phyloP scores from a whole-genome alignment of 2,113 vertebrate species.

The Equus przewalskii region DNA sequence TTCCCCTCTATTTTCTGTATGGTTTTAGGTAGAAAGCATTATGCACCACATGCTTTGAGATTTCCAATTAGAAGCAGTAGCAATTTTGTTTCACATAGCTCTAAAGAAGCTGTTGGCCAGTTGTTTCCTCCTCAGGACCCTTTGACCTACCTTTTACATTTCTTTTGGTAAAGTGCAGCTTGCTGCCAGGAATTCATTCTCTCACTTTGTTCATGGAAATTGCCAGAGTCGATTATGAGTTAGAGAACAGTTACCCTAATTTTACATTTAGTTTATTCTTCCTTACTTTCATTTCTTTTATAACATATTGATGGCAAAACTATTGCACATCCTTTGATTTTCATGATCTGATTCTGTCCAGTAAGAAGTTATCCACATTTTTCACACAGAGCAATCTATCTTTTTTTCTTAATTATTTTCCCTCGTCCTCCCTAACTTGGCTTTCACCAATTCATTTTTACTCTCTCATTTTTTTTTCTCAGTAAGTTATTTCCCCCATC shows the following conservation, averaged over 20 bases:
- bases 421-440: neutral
- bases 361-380: constrained; percentile 30
- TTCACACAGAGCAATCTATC: constrained; percentile 13
- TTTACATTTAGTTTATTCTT: constrained; percentile 60
- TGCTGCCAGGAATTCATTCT: constrained; percentile 64
- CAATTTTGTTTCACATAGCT: constrained; percentile 41
- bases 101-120: constrained; percentile 14
- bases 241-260: constrained; percentile 36
- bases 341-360: constrained; percentile 30
- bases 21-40: neutral
- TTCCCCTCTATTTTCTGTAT: neutral
- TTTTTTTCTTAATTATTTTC: constrained; percentile 19
- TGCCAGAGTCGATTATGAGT: constrained; percentile 56
- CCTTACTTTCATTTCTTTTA: constrained; percentile 50
- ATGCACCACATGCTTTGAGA: neutral
- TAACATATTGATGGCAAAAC: constrained; percentile 28
- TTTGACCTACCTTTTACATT: constrained; percentile 63
- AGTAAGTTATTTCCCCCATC: neutral
- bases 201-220: constrained; percentile 60
- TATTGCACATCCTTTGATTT: constrained; percentile 39
- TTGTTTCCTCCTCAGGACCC: neutral
- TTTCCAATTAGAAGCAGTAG: constrained; percentile 50
- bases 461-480: neutral
- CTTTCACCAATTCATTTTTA: constrained; percentile 23
- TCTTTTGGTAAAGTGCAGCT: constrained; percentile 58